A percentile compares a stretch with the other conserved stretches of the same genome.
phyloP scores from a whole-genome alignment of 2,888 invertebrate species.

The Idaea straminata region DNA sequence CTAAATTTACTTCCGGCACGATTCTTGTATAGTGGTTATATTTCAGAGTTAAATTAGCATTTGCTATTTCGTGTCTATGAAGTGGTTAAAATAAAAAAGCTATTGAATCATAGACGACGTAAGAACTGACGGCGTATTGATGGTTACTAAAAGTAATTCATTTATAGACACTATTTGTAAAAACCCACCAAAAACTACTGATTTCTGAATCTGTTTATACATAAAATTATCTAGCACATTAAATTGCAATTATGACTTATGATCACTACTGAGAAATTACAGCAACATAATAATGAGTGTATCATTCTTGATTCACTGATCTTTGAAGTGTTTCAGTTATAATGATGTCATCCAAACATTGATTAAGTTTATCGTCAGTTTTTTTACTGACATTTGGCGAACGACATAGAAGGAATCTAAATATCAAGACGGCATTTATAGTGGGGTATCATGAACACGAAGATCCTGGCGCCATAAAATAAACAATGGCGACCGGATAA shows the following conservation, averaged over 20 bases:
- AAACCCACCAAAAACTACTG: no score
- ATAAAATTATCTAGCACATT: background rate
- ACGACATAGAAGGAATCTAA: constrained; percentile 1
- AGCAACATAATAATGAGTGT: no score
- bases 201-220: background rate
- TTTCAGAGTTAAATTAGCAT: background rate
- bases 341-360: constrained; percentile 12
- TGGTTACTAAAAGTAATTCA: no score
- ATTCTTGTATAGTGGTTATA: background rate
- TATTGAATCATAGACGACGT: background rate
- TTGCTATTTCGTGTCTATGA: background rate
- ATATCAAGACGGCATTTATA: constrained; percentile 7
- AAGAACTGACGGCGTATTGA: no score
- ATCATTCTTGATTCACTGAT: constrained; percentile 11
- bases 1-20: background rate
- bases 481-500: constrained; percentile 20
- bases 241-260: no score
- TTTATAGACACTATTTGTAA: background rate
- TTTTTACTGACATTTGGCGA: no score
- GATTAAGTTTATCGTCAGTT: no score
- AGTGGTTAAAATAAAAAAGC: background rate
- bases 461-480: constrained; percentile 16
- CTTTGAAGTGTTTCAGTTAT: constrained; percentile 13
- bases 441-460: constrained; percentile 4
- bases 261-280: no score